Evolutionary conservation across 2,797 vertebrate species (phyloP).

Genomic region (Megalops cyprinoides): DNA sequence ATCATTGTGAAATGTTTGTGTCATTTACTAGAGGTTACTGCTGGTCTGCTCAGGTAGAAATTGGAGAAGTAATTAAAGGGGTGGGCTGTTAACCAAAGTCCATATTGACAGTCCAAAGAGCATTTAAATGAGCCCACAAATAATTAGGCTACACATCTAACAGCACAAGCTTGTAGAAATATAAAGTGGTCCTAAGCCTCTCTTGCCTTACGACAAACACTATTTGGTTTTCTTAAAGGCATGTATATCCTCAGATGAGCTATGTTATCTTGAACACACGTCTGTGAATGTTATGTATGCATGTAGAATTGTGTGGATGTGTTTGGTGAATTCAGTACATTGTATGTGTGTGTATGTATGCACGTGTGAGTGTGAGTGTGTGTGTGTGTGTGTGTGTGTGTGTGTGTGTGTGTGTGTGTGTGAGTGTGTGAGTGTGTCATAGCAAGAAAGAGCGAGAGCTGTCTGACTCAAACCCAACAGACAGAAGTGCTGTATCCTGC

Average conservation of each 20-base stretch:
- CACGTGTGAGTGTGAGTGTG: neutral
- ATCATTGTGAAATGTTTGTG: neutral
- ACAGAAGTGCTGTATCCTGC: conserved; percentile 35
- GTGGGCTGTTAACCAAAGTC: neutral
- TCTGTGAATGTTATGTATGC: too few relatives aligned
- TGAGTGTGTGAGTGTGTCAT: conserved; percentile 36
- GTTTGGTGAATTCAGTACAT: too few relatives aligned
- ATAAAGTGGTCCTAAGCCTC: neutral
- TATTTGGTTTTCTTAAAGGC: too few relatives aligned
- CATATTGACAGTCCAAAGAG: neutral
- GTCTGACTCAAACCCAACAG: neutral
- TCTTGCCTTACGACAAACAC: too few relatives aligned
- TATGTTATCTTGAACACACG: too few relatives aligned
- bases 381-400: neutral
- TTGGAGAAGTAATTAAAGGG: neutral
- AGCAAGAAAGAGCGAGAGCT: neutral
- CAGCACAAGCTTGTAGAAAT: neutral
- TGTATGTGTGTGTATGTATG: too few relatives aligned
- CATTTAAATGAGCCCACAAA: neutral
- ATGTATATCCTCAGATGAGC: too few relatives aligned
- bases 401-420: conserved; percentile 18
- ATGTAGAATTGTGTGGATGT: too few relatives aligned
- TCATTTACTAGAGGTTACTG: neutral
- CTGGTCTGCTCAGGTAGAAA: neutral
- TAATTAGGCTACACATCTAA: neutral